Base-by-base conservation (phyloP, 2,888 invertebrate species). In the Lacanobia oleracea region DNA sequence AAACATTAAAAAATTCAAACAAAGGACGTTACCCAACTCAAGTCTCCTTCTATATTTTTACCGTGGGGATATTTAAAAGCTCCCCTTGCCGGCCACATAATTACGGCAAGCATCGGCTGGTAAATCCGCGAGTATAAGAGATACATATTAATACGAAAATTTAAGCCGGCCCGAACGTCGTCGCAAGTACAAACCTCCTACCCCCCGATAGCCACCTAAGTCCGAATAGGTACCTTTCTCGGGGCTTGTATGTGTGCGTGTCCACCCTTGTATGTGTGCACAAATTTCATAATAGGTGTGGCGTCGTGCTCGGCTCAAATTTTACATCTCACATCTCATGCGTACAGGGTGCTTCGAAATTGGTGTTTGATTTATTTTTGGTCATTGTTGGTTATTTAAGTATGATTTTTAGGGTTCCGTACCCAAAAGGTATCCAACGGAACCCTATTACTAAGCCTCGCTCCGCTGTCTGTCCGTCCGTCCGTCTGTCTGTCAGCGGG, bases 121-220 rank as follows among this genome's bases (percentile, higher is more conserved):
- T 88, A 93, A 93, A 94, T 93, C 93, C 92, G 91, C 90, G 92
- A 90, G 91, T 91, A 91, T 91, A 91, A 93, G 93, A 94, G 93
- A 94, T 94, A 94, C 94, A 94, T 94, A 94, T 94, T 95, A 95
- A 94, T 95, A 94, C 93, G 93, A 91, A 92, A 94, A 94, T 95
- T 94, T 94, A 93, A 94, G 94, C 93, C 91, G 90, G 92, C 91
- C 91, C 89, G 89, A 91, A 90, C 91, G 92, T 93, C 91, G 92
- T 93, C 91, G 93, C 92, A 93, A 94, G 94, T 93, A 92, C 91
- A 89, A 87, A 81, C 88, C 89, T 43, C 88, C 90, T 90, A 88
- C 91, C 92, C 88, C 82, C 90, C 91, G 85, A 90, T 91, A 89
- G 90, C 93, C 91, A 87, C 89, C 91, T 90, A 93, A 93, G 95